Conservation (phyloP, 2,888 invertebrate genomes). For the Agrilus cyanescens region DNA sequence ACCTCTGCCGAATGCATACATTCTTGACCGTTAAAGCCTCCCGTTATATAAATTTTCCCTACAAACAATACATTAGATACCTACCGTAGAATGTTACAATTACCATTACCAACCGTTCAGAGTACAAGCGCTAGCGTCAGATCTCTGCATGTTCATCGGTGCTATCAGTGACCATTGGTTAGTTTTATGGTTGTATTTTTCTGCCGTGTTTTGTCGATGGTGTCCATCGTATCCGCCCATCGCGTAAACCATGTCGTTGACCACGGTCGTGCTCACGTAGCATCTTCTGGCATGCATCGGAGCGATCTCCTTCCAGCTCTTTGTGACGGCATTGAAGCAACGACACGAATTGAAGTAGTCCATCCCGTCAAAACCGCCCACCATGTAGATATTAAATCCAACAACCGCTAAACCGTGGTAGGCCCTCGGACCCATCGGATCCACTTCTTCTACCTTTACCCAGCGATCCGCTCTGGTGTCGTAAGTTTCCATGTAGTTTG, state of each 20-base stretch:
- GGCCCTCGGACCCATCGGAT: constrained; percentile 74
- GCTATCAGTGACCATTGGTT: constrained; percentile 85
- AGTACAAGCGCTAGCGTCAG: constrained; percentile 85
- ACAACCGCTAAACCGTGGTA: constrained; percentile 91
- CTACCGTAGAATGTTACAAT: background rate
- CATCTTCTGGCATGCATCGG: constrained; percentile 85
- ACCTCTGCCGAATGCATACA: constrained; percentile 77
- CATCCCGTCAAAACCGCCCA: constrained; percentile 89
- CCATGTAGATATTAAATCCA: constrained; percentile 72
- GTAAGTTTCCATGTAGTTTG: constrained; percentile 74
- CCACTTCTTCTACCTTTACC: constrained; percentile 71
- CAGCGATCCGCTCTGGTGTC: constrained; percentile 83
- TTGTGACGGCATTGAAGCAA: constrained; percentile 75
- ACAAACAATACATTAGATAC: constrained; percentile 9
- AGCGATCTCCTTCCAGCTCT: constrained; percentile 75
- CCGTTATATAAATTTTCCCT: constrained; percentile 71
- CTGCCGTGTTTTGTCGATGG: constrained; percentile 75
- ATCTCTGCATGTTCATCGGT: constrained; percentile 79
- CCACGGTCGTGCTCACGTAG: constrained; percentile 74
- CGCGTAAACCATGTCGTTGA: constrained; percentile 69
- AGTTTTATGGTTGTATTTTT: constrained; percentile 67
- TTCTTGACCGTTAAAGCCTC: constrained; percentile 87
- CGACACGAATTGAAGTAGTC: constrained; percentile 58
- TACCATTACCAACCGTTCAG: constrained; percentile 47
- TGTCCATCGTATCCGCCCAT: constrained; percentile 85